A percentile compares a stretch with the other conserved stretches of the same genome.
Evolutionary conservation across 2,113 vertebrate species (phyloP).

Genomic region (Amia ocellicauda): DNA sequence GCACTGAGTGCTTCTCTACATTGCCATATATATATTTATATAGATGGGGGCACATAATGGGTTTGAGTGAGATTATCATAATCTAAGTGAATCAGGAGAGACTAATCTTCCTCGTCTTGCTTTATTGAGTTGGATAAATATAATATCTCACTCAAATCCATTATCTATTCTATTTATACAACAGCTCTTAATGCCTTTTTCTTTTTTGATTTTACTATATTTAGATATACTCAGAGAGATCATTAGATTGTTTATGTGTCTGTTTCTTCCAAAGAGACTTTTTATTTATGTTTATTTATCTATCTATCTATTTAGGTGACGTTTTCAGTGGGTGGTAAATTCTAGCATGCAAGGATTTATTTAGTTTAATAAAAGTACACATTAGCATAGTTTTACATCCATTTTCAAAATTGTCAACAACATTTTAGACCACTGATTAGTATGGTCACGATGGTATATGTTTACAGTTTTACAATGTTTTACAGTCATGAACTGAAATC

Average conservation of each 20-base stretch:
- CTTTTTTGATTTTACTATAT: slow-evolving; percentile 34
- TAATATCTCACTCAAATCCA: slow-evolving; percentile 66
- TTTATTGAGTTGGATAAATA: slow-evolving; percentile 74
- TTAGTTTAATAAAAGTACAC: too few relatives aligned
- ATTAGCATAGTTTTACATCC: too few relatives aligned
- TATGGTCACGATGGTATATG: too few relatives aligned
- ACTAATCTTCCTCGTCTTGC: slow-evolving; percentile 67
- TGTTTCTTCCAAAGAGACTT: background rate
- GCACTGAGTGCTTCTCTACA: slow-evolving; percentile 42
- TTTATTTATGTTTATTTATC: too few relatives aligned
- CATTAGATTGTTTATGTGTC: background rate
- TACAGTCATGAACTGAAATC: too few relatives aligned
- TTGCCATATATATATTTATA: slow-evolving; percentile 42
- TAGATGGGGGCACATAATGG: slow-evolving; percentile 52
- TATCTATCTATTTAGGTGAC: too few relatives aligned
- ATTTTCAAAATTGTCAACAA: too few relatives aligned
- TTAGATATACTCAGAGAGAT: background rate
- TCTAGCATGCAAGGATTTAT: too few relatives aligned
- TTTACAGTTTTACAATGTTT: too few relatives aligned
- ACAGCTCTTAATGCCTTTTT: slow-evolving; percentile 51
- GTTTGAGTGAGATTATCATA: slow-evolving; percentile 65
- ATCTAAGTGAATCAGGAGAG: slow-evolving; percentile 68
- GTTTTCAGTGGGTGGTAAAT: too few relatives aligned
- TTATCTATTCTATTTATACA: slow-evolving; percentile 61
- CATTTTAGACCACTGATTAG: too few relatives aligned